phyloP scores from a whole-genome alignment of 2,113 vertebrate species.

The Chloropsis hardwickii region DNA sequence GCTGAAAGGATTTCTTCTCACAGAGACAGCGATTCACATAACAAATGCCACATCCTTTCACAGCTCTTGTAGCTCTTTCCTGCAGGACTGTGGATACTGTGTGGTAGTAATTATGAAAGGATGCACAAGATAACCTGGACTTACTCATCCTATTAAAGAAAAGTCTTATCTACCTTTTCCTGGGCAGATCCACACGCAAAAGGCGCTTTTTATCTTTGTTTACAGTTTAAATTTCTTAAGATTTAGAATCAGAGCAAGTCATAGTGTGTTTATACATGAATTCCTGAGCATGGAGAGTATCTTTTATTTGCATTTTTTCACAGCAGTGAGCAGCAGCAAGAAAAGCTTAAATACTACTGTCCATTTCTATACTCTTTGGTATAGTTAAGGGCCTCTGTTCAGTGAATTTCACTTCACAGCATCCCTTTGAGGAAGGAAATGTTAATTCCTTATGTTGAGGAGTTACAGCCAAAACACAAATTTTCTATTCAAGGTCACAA shows the following conservation, averaged over 20 bases:
- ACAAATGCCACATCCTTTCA: not conserved
- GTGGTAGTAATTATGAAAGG: not conserved
- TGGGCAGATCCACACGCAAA: not conserved
- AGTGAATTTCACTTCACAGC: not conserved
- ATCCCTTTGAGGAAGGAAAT: not conserved
- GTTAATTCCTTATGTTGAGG: not conserved
- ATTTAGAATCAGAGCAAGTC: not conserved
- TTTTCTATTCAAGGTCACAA: not conserved
- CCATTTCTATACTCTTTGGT: not conserved
- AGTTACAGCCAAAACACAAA: not conserved
- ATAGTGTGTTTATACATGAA: not conserved
- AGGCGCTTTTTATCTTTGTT: not conserved
- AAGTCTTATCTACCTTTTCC: not conserved
- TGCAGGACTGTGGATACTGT: rapidly evolving
- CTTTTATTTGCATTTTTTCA: conserved; percentile 28
- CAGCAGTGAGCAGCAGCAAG: not conserved
- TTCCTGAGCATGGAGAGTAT: not conserved
- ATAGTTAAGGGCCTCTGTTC: not conserved
- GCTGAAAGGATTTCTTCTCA: not conserved
- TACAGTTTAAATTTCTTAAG: not conserved
- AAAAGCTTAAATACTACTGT: not conserved
- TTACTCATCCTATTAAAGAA: not conserved
- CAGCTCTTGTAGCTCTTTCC: not conserved
- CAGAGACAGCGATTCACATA: not conserved
- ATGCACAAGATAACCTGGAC: not conserved